Percentiles rank a stretch among this genome's conserved stretches.
Evolutionary conservation across 2,797 vertebrate species (phyloP).

Genomic region (Balearica regulorum): DNA sequence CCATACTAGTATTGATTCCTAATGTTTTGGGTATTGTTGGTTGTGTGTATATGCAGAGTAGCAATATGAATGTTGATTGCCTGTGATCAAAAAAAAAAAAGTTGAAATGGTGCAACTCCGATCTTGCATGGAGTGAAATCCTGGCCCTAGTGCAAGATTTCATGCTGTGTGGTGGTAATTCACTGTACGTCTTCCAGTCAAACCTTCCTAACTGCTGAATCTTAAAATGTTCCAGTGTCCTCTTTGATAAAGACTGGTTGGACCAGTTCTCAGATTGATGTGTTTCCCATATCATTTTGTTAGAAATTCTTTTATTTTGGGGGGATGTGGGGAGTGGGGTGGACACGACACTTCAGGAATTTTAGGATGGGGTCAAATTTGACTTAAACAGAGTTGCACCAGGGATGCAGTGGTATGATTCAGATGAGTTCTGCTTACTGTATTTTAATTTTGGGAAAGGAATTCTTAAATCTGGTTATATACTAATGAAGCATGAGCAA

Average conservation of each 20-base stretch:
- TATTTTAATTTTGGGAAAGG: not conserved
- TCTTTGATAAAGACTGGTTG: not conserved
- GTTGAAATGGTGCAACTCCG: not conserved
- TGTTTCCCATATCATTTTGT: not conserved
- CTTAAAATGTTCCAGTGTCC: not conserved
- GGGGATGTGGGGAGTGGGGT: too few species aligned
- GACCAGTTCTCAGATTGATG: not conserved
- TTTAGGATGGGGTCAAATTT: not conserved
- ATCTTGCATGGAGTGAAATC: not conserved
- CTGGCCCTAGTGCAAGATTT: not conserved
- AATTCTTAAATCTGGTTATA: not conserved
- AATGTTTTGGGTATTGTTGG: not conserved
- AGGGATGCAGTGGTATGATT: not conserved
- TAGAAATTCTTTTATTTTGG: not conserved
- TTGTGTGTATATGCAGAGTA: not conserved
- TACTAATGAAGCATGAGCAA: not conserved
- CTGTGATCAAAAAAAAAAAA: not conserved
- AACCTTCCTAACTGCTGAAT: not conserved
- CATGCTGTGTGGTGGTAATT: accelerated
- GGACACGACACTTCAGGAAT: not conserved
- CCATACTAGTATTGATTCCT: not conserved
- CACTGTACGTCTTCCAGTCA: not conserved
- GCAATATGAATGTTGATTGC: not conserved
- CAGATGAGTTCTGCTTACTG: not conserved
- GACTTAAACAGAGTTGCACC: not conserved